Percentiles rank a stretch among this genome's conserved stretches.
These are phyloP conservation scores for Agelaius phoeniceus DNA, from an alignment of 2,113 vertebrate genomes.

Conservation along the genomic window DNA sequence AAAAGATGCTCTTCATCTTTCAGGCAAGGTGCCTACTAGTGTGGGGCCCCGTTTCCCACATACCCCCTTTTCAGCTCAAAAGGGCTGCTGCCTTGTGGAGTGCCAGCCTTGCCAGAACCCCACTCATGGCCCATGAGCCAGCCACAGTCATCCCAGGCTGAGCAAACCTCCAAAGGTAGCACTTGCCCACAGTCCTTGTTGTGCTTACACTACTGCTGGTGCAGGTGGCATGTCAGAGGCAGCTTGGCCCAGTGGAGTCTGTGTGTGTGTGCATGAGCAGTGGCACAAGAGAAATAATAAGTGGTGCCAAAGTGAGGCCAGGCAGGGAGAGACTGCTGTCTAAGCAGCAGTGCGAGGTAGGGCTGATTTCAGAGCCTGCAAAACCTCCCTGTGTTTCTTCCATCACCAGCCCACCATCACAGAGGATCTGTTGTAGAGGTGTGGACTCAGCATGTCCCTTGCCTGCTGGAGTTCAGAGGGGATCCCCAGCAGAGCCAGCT, in stretches of 20 bases:
- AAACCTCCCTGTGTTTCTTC: not conserved
- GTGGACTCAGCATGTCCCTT: not conserved
- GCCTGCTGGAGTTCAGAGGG: not conserved
- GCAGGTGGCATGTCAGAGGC: not conserved
- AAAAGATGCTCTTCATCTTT: not conserved
- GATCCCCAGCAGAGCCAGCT: not conserved
- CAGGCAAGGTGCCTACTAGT: not conserved
- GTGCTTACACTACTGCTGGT: fast-evolving
- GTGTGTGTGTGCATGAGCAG: no score
- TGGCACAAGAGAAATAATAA: not conserved
- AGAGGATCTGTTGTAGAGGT: not conserved
- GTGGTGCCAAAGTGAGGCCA: fast-evolving
- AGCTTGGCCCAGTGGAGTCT: not conserved
- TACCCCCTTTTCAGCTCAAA: not conserved
- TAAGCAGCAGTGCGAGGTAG: not conserved
- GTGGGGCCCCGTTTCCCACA: not conserved
- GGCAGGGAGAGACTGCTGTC: not conserved
- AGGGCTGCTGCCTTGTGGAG: not conserved
- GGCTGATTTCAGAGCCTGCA: not conserved
- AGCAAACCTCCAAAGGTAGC: not conserved
- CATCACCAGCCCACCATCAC: not conserved
- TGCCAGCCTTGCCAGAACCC: not conserved
- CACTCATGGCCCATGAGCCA: not conserved
- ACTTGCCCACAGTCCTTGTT: fast-evolving
- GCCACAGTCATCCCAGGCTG: not conserved